Conservation (phyloP, 64 coral and sea anemone genomes). For the Acropora tenuis region DNA sequence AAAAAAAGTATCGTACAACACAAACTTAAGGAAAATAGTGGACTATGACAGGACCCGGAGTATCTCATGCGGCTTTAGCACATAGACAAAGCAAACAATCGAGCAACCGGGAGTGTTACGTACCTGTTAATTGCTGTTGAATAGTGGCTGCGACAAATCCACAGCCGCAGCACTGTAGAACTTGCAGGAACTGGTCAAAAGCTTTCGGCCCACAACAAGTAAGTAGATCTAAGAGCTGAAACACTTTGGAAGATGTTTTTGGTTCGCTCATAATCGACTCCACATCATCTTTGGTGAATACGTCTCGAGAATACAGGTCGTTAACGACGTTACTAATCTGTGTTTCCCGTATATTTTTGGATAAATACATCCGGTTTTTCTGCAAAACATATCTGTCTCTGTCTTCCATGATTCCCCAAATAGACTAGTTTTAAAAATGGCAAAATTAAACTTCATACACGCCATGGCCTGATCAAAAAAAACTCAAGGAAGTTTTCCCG, state of each 20-base stretch:
- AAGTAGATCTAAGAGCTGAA: conserved; percentile 68
- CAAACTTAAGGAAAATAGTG: too few relatives aligned
- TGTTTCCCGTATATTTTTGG: conserved; percentile 17
- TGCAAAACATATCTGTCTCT: background rate
- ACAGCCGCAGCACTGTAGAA: conserved; percentile 16
- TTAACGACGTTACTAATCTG: conserved; percentile 46
- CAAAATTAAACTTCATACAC: background rate
- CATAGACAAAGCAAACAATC: too few relatives aligned
- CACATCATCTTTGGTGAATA: too few relatives aligned
- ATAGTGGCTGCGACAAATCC: background rate
- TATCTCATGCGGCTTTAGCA: too few relatives aligned
- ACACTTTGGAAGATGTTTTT: conserved; percentile 23
- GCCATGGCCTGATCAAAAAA: too few relatives aligned
- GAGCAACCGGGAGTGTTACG: too few relatives aligned
- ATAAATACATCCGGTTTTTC: background rate
- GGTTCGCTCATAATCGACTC: background rate
- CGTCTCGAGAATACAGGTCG: background rate
- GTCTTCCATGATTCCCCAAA: background rate
- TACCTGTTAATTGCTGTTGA: background rate
- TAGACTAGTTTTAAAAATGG: background rate
- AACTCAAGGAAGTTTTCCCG: too few relatives aligned
- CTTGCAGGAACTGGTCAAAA: conserved; percentile 65
- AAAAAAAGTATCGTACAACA: too few relatives aligned
- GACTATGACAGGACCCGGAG: too few relatives aligned
- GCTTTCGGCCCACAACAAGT: conserved; percentile 67